Evolutionary conservation across 2,888 invertebrate species (phyloP).

Genomic region (Aphidius colemani): DNA sequence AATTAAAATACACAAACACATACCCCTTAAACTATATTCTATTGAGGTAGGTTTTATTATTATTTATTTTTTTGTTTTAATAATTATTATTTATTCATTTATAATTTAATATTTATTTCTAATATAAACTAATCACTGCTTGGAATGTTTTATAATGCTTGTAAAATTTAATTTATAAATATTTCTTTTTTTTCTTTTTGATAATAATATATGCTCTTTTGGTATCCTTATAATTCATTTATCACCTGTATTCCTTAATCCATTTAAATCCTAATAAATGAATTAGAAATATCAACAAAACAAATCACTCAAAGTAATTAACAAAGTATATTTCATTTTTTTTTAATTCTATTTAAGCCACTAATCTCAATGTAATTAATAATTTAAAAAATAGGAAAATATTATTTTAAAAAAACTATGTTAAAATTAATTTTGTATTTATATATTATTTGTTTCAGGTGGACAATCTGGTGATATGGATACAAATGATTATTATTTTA

Average conservation of each 20-base stretch:
- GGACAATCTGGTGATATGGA: conserved; percentile 51
- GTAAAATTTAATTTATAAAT: neutral
- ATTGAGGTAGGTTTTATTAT: conserved; percentile 8
- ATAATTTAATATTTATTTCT: neutral
- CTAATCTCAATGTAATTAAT: too few relatives aligned
- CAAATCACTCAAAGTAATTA: neutral
- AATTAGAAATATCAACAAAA: neutral
- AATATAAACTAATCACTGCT: neutral
- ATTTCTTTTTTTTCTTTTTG: too few relatives aligned
- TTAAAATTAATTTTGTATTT: neutral
- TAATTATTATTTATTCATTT: neutral
- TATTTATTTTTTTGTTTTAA: conserved; percentile 7
- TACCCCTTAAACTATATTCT: neutral
- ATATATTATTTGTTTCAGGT: conserved; percentile 45
- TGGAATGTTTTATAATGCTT: conserved; percentile 8
- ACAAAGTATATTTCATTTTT: conserved; percentile 6
- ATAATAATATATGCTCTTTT: too few relatives aligned
- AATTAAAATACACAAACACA: neutral
- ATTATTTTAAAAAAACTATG: too few relatives aligned
- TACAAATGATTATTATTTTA: conserved; percentile 71
- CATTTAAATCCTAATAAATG: conserved; percentile 14
- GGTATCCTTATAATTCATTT: neutral
- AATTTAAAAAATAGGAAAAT: too few relatives aligned
- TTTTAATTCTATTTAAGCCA: conserved; percentile 7
- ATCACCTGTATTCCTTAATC: conserved; percentile 4